Percentiles rank a stretch among this genome's conserved stretches.
Conservation (phyloP, 2,797 vertebrate species). For the Leuciscus waleckii region DNA sequence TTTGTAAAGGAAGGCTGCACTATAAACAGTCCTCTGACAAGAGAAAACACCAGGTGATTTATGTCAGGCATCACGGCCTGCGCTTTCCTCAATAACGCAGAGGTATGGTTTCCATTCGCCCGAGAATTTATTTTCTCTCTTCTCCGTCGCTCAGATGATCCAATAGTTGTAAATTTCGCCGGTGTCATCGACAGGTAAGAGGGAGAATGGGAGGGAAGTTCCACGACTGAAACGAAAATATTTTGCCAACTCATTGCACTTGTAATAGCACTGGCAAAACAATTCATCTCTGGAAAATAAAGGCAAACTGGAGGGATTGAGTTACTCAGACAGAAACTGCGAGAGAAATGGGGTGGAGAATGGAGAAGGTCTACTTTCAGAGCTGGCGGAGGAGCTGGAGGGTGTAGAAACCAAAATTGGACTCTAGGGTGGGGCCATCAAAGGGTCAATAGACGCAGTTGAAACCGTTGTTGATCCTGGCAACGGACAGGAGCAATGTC, state of each 20-base stretch:
- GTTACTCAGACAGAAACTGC: slow-evolving; percentile 26
- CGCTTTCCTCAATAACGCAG: slow-evolving; percentile 59
- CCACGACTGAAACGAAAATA: slow-evolving; percentile 38
- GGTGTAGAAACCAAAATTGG: slow-evolving; percentile 50
- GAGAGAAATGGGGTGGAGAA: slow-evolving; percentile 16
- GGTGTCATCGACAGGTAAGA: slow-evolving; percentile 38
- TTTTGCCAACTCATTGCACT: slow-evolving; percentile 46
- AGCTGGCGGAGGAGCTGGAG: slow-evolving; percentile 37
- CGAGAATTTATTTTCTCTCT: slow-evolving; percentile 67
- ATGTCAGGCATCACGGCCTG: slow-evolving; percentile 69
- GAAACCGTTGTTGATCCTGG: slow-evolving; percentile 62
- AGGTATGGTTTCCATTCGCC: slow-evolving; percentile 67
- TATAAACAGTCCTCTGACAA: slow-evolving; percentile 72
- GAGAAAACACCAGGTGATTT: slow-evolving; percentile 70
- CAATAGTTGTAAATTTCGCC: slow-evolving; percentile 73
- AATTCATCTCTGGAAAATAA: slow-evolving; percentile 47
- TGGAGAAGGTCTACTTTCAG: slow-evolving; percentile 43
- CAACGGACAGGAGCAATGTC: slow-evolving; percentile 53
- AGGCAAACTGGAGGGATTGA: slow-evolving; percentile 23
- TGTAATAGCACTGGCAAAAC: slow-evolving; percentile 32
- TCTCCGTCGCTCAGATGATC: slow-evolving; percentile 64
- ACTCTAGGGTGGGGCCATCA: slow-evolving; percentile 58
- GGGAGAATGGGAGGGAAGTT: slow-evolving; percentile 46
- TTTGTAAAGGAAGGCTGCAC: slow-evolving; percentile 68
- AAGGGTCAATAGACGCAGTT: slow-evolving; percentile 58